Evolutionary conservation across 2,113 vertebrate species (phyloP).

Genomic region (Pomatorhinus ruficollis): DNA sequence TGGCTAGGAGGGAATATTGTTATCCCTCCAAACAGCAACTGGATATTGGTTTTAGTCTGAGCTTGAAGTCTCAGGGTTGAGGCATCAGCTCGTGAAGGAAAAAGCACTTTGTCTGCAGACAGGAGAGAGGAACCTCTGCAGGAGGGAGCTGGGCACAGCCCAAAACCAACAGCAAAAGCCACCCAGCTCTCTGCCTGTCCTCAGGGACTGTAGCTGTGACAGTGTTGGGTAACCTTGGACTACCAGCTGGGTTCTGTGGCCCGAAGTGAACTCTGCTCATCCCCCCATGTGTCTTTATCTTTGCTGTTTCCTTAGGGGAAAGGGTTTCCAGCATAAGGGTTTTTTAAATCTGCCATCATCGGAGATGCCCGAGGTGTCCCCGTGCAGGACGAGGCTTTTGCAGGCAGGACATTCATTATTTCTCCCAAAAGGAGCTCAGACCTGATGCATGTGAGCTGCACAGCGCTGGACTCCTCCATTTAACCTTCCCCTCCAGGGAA

Average conservation of each 20-base stretch:
- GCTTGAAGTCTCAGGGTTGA: background rate
- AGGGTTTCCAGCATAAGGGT: background rate
- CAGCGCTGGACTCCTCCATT: background rate
- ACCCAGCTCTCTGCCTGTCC: background rate
- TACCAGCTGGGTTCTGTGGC: background rate
- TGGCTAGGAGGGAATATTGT: background rate
- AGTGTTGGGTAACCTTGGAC: background rate
- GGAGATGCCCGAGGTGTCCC: background rate
- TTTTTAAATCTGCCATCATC: background rate
- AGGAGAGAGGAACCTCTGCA: background rate
- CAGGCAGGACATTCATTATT: background rate
- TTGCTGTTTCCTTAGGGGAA: background rate
- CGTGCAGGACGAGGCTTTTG: background rate
- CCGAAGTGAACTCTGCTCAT: background rate
- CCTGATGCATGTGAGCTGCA: background rate
- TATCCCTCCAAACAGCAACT: background rate
- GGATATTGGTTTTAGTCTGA: background rate
- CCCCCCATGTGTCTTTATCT: background rate
- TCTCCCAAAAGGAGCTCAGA: background rate
- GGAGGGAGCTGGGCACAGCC: background rate
- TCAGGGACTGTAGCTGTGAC: background rate
- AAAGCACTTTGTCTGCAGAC: background rate
- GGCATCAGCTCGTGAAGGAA: background rate
- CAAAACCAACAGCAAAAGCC: background rate
- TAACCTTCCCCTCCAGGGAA: conserved; percentile 49